Conservation (phyloP, 2,888 invertebrate species). For the Rugalucina vietnamica region DNA sequence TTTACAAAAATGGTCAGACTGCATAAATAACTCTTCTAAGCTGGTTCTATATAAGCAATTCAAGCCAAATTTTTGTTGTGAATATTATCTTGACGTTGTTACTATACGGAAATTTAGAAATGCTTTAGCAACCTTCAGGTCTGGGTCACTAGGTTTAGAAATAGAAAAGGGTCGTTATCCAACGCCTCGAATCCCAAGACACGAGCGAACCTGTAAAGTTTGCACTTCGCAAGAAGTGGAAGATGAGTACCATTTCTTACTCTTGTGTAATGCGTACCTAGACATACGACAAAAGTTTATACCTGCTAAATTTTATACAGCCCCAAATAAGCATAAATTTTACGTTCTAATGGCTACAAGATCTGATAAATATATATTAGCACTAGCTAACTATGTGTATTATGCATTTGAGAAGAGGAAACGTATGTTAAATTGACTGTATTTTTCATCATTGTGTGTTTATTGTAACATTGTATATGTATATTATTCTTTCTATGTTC, state of each 20-base stretch:
- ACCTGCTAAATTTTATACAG: neutral
- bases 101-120: neutral
- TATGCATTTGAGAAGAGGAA: neutral
- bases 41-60: neutral
- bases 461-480: too few relatives aligned
- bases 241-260: neutral
- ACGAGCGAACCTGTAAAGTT: neutral
- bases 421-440: neutral
- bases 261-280: neutral
- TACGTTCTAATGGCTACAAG: neutral
- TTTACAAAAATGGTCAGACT: neutral
- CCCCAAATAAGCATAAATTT: neutral
- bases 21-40: neutral
- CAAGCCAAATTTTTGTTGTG: neutral
- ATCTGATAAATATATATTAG: too few relatives aligned
- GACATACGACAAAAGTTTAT: neutral
- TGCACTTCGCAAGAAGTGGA: neutral
- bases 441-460: too few relatives aligned
- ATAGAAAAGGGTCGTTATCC: conserved; percentile 23
- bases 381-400: neutral
- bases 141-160: conserved; percentile 9
- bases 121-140: neutral
- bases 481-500: too few relatives aligned
- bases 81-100: neutral
- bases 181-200: neutral